phyloP scores from a whole-genome alignment of 2,113 vertebrate genomes.

The Ahaetulla prasina region DNA sequence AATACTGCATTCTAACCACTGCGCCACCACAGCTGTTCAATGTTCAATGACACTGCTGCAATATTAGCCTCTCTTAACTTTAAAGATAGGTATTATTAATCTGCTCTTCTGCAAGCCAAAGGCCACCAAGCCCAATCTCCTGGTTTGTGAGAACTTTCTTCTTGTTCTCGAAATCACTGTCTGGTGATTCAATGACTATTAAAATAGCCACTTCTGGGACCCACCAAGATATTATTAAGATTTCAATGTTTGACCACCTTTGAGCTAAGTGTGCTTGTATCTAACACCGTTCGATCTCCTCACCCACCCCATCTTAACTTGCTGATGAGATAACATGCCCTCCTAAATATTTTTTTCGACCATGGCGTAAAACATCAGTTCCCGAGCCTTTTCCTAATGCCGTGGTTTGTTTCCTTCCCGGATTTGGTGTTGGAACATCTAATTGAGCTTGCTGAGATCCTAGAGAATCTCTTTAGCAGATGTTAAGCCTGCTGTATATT shows the following conservation, averaged over 20 bases:
- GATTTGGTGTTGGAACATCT: neutral
- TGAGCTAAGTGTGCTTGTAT: neutral
- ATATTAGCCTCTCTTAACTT: neutral
- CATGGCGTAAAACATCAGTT: neutral
- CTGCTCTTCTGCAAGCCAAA: neutral
- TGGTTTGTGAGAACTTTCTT: neutral
- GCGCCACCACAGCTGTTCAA: too few relatives aligned
- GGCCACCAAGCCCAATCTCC: neutral
- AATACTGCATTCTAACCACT: too few relatives aligned
- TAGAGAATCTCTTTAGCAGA: neutral
- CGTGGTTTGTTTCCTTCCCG: neutral
- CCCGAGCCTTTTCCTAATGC: neutral
- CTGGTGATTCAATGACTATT: neutral
- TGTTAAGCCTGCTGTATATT: neutral
- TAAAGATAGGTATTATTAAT: neutral
- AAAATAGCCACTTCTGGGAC: neutral
- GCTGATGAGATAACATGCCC: neutral
- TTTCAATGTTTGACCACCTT: neutral
- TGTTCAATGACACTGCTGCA: neutral
- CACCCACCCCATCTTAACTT: neutral
- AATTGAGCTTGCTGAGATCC: neutral
- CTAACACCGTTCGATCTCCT: neutral
- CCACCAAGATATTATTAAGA: neutral
- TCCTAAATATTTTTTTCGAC: neutral
- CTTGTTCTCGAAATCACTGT: neutral